Evolutionary conservation across 1,140 invertebrate species (phyloP).

Genomic region (Panulirus ornatus): DNA sequence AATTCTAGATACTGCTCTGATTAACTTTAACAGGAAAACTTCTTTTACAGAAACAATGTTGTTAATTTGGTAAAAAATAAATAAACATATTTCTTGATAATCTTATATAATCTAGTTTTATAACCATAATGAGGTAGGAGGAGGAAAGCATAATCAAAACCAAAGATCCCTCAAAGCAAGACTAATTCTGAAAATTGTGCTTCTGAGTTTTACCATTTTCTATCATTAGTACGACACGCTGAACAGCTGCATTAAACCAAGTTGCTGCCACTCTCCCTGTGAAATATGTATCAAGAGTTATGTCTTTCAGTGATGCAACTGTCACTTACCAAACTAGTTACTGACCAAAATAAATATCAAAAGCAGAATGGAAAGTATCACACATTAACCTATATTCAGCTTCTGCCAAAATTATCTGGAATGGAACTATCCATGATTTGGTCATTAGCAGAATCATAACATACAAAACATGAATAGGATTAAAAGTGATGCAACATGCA

Average conservation of each 20-base stretch:
- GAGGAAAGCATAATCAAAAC: not conserved
- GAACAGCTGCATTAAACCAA: conserved; percentile 50
- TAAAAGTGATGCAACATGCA: no score
- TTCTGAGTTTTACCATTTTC: conserved; percentile 47
- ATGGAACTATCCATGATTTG: not conserved
- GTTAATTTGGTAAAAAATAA: no score
- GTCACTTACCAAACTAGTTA: not conserved
- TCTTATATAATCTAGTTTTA: no score
- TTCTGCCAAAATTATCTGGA: not conserved
- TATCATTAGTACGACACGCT: conserved; percentile 43
- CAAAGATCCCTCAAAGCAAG: not conserved
- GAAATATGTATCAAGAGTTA: conserved; percentile 29
- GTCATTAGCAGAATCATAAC: no score
- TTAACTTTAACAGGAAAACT: no score
- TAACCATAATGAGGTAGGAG: not conserved
- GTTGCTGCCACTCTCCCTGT: conserved; percentile 38
- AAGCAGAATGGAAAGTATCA: not conserved
- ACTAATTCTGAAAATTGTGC: not conserved
- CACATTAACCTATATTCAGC: not conserved
- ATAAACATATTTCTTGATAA: no score
- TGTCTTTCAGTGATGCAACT: not conserved
- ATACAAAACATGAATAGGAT: no score
- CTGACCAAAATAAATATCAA: not conserved
- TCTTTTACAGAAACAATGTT: no score
- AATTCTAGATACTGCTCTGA: no score